Conservation (phyloP, 1,140 invertebrate genomes). For the Solenopsis fugax region DNA sequence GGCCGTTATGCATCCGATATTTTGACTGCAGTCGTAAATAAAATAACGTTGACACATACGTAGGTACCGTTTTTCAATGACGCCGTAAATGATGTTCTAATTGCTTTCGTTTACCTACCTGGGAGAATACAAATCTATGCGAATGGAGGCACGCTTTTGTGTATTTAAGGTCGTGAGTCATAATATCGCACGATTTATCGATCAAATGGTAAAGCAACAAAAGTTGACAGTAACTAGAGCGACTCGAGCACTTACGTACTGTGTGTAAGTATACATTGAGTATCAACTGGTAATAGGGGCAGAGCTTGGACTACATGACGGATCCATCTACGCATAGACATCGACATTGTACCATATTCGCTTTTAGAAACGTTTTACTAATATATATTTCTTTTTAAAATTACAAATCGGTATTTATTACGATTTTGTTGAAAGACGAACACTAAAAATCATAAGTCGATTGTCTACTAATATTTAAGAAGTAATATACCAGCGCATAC, state of each 20-base stretch:
- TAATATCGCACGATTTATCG: constrained; percentile 69
- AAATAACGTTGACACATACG: constrained; percentile 37
- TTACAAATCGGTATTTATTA: constrained; percentile 5
- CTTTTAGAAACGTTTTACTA: background rate
- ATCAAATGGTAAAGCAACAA: constrained; percentile 58
- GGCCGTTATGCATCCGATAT: constrained; percentile 46
- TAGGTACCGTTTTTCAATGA: constrained; percentile 5
- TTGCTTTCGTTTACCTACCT: constrained; percentile 33
- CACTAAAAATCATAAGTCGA: background rate
- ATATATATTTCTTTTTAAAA: constrained; percentile 1
- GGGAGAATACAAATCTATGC: constrained; percentile 60
- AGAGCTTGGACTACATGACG: constrained; percentile 28
- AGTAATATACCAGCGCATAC: background rate
- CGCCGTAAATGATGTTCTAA: constrained; percentile 40
- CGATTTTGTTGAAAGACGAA: background rate
- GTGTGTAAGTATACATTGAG: constrained; percentile 24
- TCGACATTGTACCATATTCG: constrained; percentile 31
- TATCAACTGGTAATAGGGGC: constrained; percentile 50
- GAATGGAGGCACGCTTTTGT: constrained; percentile 47
- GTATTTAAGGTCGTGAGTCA: constrained; percentile 58
- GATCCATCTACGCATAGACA: constrained; percentile 26
- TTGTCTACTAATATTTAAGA: background rate
- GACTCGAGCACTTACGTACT: constrained; percentile 3
- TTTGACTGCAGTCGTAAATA: constrained; percentile 52
- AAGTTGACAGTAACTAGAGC: constrained; percentile 56